phyloP scores from a whole-genome alignment of 2,797 vertebrate species.

The Kryptolebias ocellatus region DNA sequence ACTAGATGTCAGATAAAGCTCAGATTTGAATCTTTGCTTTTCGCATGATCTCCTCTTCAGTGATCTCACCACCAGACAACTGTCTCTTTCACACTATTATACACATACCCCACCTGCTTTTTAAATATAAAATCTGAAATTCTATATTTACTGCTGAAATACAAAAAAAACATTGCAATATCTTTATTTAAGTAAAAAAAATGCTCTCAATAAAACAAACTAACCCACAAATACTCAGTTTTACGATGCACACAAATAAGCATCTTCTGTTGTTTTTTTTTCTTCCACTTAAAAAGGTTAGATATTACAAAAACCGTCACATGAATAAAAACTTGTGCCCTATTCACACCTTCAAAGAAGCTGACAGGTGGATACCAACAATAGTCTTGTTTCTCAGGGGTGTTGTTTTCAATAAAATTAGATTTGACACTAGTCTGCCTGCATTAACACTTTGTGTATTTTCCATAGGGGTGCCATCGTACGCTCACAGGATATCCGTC shows the following conservation, averaged over 20 bases:
- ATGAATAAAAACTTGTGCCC: too few species aligned
- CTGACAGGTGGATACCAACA: slow-evolving; percentile 35
- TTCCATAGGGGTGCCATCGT: slow-evolving; percentile 72
- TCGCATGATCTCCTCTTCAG: neutral
- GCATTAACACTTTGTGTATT: slow-evolving; percentile 50
- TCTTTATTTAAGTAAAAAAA: neutral
- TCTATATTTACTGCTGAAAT: too few species aligned
- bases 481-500: slow-evolving; percentile 3
- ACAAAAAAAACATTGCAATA: too few species aligned
- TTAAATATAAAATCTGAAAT: too few species aligned
- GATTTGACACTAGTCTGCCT: slow-evolving; percentile 56
- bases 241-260: neutral
- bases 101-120: too few species aligned
- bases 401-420: slow-evolving; percentile 37
- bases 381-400: slow-evolving; percentile 59
- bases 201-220: too few species aligned
- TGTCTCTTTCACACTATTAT: neutral
- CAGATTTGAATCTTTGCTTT: slow-evolving; percentile 17
- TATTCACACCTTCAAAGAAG: slow-evolving; percentile 34
- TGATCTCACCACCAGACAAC: neutral
- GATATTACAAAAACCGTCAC: too few species aligned
- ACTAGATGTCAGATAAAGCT: slow-evolving; percentile 72
- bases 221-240: neutral
- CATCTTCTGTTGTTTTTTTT: neutral
- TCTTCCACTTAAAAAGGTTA: too few species aligned